These are phyloP conservation scores for Chiloscyllium plagiosum DNA, from an alignment of 2,113 vertebrate species.

Conservation along the genomic window DNA sequence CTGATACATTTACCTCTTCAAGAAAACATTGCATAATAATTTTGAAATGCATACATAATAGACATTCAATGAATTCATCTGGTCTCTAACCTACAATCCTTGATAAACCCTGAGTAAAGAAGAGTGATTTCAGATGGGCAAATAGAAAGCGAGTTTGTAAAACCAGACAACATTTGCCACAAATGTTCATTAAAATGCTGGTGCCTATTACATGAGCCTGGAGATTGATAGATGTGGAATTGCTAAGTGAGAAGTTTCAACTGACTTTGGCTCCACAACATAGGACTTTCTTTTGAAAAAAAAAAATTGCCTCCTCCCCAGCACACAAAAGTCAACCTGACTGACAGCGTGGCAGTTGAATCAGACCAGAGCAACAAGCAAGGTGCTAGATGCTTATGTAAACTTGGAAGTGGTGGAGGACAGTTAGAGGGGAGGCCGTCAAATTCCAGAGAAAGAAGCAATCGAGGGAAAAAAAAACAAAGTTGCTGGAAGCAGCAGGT, in stretches of 20 bases:
- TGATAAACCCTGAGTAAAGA: background rate
- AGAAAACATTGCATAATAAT: no score
- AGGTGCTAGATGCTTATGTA: background rate
- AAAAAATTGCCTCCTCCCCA: no score
- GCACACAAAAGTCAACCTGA: background rate
- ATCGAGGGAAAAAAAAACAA: no score
- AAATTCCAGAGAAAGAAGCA: background rate
- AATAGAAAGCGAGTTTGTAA: background rate
- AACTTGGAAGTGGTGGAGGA: no score
- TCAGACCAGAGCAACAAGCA: no score
- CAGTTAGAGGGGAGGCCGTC: no score
- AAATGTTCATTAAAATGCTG: background rate
- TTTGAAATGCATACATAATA: background rate
- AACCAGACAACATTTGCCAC: background rate
- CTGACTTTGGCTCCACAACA: no score
- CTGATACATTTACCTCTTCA: no score
- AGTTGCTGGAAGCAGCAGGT: no score
- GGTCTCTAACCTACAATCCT: background rate
- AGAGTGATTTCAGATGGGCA: background rate
- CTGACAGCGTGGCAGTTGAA: background rate
- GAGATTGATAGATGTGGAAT: background rate
- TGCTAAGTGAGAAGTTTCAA: no score
- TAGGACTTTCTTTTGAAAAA: no score
- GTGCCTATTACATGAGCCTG: background rate
- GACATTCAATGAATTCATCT: background rate